Evolutionary conservation across 2,797 vertebrate species (phyloP).

Genomic region (Anguilla pacifica): DNA sequence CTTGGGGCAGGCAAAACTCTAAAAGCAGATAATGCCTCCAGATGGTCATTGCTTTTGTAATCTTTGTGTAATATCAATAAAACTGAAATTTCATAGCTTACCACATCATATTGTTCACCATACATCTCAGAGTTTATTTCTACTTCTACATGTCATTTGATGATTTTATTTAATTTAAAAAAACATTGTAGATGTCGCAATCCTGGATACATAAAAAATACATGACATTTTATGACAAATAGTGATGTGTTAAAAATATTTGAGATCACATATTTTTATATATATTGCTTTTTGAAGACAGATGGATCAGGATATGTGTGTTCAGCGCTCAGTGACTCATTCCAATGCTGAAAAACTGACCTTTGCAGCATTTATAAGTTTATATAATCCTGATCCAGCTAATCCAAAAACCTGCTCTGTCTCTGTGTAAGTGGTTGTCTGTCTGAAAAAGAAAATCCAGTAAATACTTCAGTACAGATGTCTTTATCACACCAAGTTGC

Average conservation of each 20-base stretch:
- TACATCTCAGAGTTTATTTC: background rate
- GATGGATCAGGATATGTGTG: background rate
- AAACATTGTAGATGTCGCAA: background rate
- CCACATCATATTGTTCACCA: no score
- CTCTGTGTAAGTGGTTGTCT: constrained; percentile 7
- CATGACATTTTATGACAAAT: background rate
- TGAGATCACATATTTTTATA: background rate
- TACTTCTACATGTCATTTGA: background rate
- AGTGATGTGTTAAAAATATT: background rate
- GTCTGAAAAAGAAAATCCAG: constrained; percentile 5
- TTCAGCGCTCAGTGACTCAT: background rate
- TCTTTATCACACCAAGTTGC: background rate
- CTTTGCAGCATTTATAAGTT: background rate
- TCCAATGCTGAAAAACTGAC: background rate
- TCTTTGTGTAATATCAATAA: background rate
- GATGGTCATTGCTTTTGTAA: background rate
- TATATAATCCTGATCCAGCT: background rate
- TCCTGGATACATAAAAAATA: background rate
- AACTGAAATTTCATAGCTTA: background rate
- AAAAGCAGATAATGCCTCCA: background rate
- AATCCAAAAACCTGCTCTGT: background rate
- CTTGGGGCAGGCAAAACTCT: background rate
- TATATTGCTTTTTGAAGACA: constrained; percentile 13
- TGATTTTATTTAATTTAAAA: background rate
- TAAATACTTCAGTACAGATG: background rate